Conservation (phyloP, 2,113 vertebrate species). For the Monarcha castaneiventris region DNA sequence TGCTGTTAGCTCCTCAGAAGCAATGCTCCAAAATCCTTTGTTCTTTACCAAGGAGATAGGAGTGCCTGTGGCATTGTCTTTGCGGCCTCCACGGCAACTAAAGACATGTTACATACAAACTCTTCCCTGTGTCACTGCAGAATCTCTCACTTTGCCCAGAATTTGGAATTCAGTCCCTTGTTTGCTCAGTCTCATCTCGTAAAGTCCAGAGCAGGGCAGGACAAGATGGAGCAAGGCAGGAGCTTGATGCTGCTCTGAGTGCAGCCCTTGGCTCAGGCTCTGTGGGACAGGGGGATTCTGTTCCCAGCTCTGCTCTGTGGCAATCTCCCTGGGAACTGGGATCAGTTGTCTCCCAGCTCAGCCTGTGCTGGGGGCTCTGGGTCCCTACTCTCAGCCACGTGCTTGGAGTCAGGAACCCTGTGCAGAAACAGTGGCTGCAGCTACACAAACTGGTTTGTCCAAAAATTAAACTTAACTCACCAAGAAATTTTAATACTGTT, state of each 20-base stretch:
- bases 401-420: not conserved
- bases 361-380: not conserved
- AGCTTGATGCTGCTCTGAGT: not conserved
- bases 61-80: not conserved
- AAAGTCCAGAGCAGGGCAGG: not conserved
- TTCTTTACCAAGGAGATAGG: not conserved
- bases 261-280: not conserved
- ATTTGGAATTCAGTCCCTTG: not conserved
- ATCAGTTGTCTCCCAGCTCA: not conserved
- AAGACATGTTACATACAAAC: not conserved
- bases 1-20: not conserved
- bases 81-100: not conserved
- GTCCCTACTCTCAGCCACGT: not conserved
- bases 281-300: not conserved
- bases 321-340: not conserved
- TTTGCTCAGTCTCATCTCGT: not conserved
- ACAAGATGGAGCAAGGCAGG: not conserved
- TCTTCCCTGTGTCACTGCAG: not conserved
- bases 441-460: not conserved
- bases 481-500: not conserved
- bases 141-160: not conserved
- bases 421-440: not conserved
- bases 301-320: not conserved
- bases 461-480: not conserved
- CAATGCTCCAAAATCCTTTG: not conserved